Conservation (phyloP, 2,113 vertebrate species). For the Nesoenas mayeri region DNA sequence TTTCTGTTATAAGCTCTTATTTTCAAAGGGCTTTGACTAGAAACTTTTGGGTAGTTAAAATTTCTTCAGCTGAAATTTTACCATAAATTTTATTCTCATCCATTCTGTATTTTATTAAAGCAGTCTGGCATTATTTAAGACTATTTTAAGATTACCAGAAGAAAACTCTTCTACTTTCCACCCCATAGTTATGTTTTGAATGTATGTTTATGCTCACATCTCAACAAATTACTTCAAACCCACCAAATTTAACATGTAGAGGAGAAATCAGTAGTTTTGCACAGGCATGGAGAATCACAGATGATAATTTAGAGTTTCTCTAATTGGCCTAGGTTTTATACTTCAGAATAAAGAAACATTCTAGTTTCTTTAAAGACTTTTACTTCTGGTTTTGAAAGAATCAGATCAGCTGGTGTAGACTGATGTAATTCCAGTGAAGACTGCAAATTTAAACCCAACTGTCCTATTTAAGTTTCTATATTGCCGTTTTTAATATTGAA, state of each 20-base stretch:
- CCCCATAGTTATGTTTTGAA: neutral
- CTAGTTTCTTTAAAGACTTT: neutral
- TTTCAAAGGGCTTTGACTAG: constrained; percentile 31
- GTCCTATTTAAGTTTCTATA: neutral
- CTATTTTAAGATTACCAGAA: neutral
- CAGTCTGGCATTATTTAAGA: neutral
- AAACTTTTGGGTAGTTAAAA: constrained; percentile 49
- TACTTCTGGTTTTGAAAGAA: neutral
- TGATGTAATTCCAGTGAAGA: neutral
- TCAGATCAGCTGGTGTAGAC: neutral
- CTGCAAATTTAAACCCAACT: neutral
- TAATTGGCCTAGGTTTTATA: neutral
- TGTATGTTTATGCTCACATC: neutral
- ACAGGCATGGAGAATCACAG: neutral
- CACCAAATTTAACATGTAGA: neutral
- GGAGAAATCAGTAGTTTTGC: neutral
- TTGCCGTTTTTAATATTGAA: neutral
- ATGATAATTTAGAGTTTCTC: neutral
- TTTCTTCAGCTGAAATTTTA: constrained; percentile 40
- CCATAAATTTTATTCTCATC: neutral
- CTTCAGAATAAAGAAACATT: neutral
- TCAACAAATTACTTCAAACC: neutral
- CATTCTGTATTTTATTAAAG: neutral
- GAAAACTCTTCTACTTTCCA: neutral
- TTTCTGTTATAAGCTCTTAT: neutral